A percentile compares a stretch with the other conserved stretches of the same genome.
Evolutionary conservation across 2,797 vertebrate species (phyloP).

Genomic region (Hippocampus kuda): DNA sequence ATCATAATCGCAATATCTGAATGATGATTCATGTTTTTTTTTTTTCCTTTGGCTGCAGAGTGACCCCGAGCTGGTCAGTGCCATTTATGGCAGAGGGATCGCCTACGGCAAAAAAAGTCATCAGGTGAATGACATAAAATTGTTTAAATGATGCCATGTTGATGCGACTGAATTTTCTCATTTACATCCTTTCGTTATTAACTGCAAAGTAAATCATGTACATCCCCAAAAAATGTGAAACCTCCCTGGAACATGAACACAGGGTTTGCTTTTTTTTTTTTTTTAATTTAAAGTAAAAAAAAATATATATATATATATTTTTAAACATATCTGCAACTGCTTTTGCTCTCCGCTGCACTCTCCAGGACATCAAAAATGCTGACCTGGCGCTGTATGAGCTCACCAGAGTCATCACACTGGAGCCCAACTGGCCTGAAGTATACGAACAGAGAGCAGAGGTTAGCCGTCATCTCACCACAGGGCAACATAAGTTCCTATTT

Average conservation of each 20-base stretch:
- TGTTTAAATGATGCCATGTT: too few relatives aligned
- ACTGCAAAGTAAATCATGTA: too few relatives aligned
- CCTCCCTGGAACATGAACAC: neutral
- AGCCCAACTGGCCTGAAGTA: slow-evolving; percentile 86
- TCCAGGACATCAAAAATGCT: slow-evolving; percentile 91
- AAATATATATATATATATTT: too few relatives aligned
- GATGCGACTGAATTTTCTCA: too few relatives aligned
- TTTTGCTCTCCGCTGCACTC: slow-evolving; percentile 3
- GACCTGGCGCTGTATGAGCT: slow-evolving; percentile 91
- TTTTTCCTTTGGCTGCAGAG: slow-evolving; percentile 58
- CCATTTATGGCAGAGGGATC: slow-evolving; percentile 93
- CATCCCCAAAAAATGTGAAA: too few relatives aligned
- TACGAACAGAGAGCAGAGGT: slow-evolving; percentile 96
- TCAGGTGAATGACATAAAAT: slow-evolving; percentile 70
- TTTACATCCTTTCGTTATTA: too few relatives aligned
- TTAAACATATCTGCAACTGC: neutral
- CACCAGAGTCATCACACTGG: slow-evolving; percentile 83
- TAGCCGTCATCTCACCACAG: slow-evolving; percentile 20
- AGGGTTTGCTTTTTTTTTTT: neutral
- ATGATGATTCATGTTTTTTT: neutral
- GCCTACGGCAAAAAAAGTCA: slow-evolving; percentile 95
- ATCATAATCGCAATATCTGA: neutral
- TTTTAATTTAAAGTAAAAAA: too few relatives aligned
- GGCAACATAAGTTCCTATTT: neutral
- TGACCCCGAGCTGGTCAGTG: slow-evolving; percentile 89